Base-by-base conservation (phyloP, 2,113 vertebrate genomes). In the Phaethornis superciliosus region DNA sequence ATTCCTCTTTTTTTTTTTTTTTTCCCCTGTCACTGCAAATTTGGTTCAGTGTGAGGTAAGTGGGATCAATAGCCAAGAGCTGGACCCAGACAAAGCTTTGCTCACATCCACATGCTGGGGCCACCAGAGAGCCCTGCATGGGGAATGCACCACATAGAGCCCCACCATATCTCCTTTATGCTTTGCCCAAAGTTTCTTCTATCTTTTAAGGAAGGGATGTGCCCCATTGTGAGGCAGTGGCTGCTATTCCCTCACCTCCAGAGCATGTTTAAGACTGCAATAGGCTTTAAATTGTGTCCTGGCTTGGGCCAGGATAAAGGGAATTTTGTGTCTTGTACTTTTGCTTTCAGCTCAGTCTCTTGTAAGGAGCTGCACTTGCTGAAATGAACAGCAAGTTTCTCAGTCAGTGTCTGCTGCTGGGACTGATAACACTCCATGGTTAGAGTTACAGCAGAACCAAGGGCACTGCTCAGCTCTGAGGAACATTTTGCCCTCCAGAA, bases 81-180 rank as follows among this genome's bases (percentile, higher is more conserved):
- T 46, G 55, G 69, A 74, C 4, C 26, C 79, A 69, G 78, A 7
- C 47, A 72, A 40, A 65, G 10, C 32, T 52, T 44, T 55, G 75
- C 54, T 58, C 10, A 14, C 18, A 19, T 15, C 82, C 67, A 49
- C n/a, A 35, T 1, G 0, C 30, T 0, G 2, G 3, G 30, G 10
- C 26, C 32, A 59, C 6, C 56, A 28, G 0, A 28, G 22, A 83
- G 56, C 30, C 46, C 63, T 3, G 2, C 16, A 12, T 6, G 10
- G 6, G 52, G 24, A 65, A 15, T 24, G 49, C 2, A 0, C 47
- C 0, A 0, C 32, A 32, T 33, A 33, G 37, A 75, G 12, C 16
- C 6, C 28, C 35, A 19, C 2, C 22, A 15, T 18, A 22, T 9
- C 52, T 77, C 21, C 71, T 27, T 32, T 28, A 22, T 0, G 0